A percentile compares a stretch with the other conserved stretches of the same genome.
phyloP scores from a whole-genome alignment of 2,113 vertebrate genomes.

The Plotosus lineatus region DNA sequence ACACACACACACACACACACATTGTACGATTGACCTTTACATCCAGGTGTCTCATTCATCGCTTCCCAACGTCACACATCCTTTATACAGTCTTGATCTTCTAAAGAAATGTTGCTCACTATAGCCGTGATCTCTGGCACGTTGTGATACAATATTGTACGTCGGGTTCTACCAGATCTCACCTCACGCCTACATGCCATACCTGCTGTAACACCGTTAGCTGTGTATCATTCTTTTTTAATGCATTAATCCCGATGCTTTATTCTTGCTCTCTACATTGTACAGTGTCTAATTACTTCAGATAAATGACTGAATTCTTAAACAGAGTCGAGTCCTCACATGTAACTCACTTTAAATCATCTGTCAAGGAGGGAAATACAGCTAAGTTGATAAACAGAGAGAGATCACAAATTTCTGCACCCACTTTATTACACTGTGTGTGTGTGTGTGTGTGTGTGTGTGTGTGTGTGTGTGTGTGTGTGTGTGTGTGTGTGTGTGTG shows the following conservation, averaged over 20 bases:
- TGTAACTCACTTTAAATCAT: not conserved
- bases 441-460: constrained; percentile 4
- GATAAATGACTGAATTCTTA: not conserved
- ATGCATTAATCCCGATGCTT: not conserved
- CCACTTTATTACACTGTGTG: constrained; percentile 32
- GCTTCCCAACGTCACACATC: too few species aligned
- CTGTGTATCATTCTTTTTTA: not conserved
- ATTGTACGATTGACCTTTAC: too few species aligned
- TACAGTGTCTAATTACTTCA: not conserved
- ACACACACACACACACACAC: too few species aligned
- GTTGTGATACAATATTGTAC: not conserved
- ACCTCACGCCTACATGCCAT: too few species aligned
- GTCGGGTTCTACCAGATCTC: not conserved
- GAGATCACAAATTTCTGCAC: not conserved
- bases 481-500: not conserved
- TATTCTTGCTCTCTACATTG: not conserved
- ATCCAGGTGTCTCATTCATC: too few species aligned
- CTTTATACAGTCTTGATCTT: too few species aligned
- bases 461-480: constrained; percentile 1
- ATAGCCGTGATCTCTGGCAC: too few species aligned
- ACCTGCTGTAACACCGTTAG: too few species aligned
- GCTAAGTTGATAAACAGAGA: not conserved
- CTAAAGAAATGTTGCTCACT: too few species aligned
- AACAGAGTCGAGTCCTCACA: not conserved
- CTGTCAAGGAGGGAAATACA: too few species aligned